Conservation (phyloP, 2,888 invertebrate species). For the Meghimatium bilineatum region DNA sequence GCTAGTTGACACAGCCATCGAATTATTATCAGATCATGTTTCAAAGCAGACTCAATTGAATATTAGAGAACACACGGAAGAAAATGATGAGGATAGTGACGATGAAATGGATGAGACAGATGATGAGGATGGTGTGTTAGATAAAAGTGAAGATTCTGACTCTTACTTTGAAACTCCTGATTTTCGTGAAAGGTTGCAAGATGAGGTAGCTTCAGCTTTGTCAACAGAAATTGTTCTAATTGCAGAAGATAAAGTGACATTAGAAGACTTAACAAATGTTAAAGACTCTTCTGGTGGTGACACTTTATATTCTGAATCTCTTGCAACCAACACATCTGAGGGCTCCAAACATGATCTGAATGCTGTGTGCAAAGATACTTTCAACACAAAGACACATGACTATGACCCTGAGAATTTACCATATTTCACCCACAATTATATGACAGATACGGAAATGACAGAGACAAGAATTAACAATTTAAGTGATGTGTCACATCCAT, state of each 20-base stretch:
- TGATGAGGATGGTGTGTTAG: constrained; percentile 13
- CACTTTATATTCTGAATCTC: background rate
- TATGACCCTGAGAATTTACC: background rate
- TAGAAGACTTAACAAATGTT: constrained; percentile 48
- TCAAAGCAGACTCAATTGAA: too few species aligned
- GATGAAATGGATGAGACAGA: constrained; percentile 25
- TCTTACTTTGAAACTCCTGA: constrained; percentile 41
- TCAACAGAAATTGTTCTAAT: constrained; percentile 50
- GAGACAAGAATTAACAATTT: background rate
- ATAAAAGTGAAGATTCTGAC: constrained; percentile 13
- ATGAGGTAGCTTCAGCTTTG: constrained; percentile 49
- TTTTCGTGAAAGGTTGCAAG: constrained; percentile 29
- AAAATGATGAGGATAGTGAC: background rate
- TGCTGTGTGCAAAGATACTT: background rate
- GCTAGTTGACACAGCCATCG: background rate
- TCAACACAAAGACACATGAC: background rate
- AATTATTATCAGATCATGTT: too few species aligned
- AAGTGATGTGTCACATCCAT: too few species aligned
- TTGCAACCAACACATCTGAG: background rate
- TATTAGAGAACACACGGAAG: too few species aligned
- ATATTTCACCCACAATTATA: too few species aligned
- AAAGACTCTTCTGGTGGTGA: constrained; percentile 25
- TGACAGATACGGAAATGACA: background rate
- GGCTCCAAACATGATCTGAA: background rate
- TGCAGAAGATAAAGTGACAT: constrained; percentile 50